Conservation (phyloP, 2,113 vertebrate species). For the Lontra canadensis region DNA sequence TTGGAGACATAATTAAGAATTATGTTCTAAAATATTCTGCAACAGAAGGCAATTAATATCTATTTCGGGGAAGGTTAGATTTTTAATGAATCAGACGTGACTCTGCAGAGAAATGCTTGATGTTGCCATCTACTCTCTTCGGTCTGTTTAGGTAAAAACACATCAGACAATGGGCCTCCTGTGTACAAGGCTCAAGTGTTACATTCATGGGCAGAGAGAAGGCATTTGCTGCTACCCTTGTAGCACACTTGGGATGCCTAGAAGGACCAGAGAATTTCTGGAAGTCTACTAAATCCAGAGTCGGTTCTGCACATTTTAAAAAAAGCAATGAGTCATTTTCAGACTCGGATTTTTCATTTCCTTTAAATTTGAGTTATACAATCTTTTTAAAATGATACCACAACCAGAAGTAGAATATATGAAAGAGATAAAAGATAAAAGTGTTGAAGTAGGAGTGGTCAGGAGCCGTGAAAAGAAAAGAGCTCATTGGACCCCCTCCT, state of each 20-base stretch:
- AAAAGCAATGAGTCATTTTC: slow-evolving; percentile 8
- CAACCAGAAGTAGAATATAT: slow-evolving; percentile 2
- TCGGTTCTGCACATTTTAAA: not conserved
- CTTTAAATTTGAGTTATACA: slow-evolving; percentile 9
- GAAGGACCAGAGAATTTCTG: not conserved
- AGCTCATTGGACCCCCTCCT: not conserved
- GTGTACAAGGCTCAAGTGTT: not conserved
- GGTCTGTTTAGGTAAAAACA: slow-evolving; percentile 39
- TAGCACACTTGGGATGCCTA: not conserved
- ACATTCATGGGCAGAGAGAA: slow-evolving; percentile 12
- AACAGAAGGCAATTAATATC: slow-evolving; percentile 77
- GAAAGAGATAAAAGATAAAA: slow-evolving; percentile 33
- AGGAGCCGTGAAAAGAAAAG: not conserved
- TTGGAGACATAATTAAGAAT: slow-evolving; percentile 68
- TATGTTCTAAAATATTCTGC: slow-evolving; percentile 52
- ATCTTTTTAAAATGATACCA: not conserved
- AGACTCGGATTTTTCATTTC: slow-evolving; percentile 3
- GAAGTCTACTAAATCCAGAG: not conserved
- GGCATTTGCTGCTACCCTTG: not conserved
- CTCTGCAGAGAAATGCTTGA: slow-evolving; percentile 5
- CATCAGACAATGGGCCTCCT: not conserved
- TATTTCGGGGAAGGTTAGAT: slow-evolving; percentile 29
- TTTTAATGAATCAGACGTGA: slow-evolving; percentile 61
- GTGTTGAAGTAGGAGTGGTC: not conserved
- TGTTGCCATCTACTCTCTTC: not conserved